A percentile compares a stretch with the other conserved stretches of the same genome.
Evolutionary conservation across 1,140 invertebrate genomes (phyloP).

Genomic region (Drosophila sp.): DNA sequence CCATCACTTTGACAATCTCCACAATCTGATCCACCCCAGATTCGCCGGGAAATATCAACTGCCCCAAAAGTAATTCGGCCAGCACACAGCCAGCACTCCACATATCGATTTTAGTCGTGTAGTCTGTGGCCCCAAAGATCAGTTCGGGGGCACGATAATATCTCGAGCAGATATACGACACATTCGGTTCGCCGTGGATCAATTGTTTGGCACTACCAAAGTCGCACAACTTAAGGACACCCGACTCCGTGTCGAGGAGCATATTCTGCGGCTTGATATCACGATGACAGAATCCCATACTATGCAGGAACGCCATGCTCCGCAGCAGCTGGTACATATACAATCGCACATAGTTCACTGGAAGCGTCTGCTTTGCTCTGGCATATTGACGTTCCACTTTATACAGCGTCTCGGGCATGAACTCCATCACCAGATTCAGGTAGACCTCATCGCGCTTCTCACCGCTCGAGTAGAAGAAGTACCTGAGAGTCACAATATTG

Average conservation of each 20-base stretch:
- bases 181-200: conserved; percentile 98
- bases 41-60: conserved; percentile 99
- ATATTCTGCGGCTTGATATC: conserved; percentile 99
- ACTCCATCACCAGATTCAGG: conserved; percentile 99
- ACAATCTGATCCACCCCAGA: conserved; percentile 99
- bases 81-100: conserved; percentile 99
- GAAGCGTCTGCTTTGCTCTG: conserved; percentile 99
- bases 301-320: conserved; percentile 99
- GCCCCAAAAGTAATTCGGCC: conserved; percentile 98
- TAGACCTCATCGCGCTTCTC: conserved; percentile 99
- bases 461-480: conserved; percentile 99
- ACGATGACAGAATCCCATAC: conserved; percentile 98
- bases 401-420: conserved; percentile 99
- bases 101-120: conserved; percentile 99
- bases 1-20: conserved; percentile 99
- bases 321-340: conserved; percentile 99
- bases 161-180: conserved; percentile 99
- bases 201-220: conserved; percentile 99
- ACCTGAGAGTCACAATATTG: conserved; percentile 99
- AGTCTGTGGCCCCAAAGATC: conserved; percentile 99
- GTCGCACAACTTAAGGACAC: conserved; percentile 98
- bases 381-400: conserved; percentile 99
- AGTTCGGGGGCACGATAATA: conserved; percentile 99
- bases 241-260: conserved; percentile 96
- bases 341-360: conserved; percentile 99